Evolutionary conservation across 1,140 invertebrate species (phyloP).

Genomic region (Mamestra configurata): DNA sequence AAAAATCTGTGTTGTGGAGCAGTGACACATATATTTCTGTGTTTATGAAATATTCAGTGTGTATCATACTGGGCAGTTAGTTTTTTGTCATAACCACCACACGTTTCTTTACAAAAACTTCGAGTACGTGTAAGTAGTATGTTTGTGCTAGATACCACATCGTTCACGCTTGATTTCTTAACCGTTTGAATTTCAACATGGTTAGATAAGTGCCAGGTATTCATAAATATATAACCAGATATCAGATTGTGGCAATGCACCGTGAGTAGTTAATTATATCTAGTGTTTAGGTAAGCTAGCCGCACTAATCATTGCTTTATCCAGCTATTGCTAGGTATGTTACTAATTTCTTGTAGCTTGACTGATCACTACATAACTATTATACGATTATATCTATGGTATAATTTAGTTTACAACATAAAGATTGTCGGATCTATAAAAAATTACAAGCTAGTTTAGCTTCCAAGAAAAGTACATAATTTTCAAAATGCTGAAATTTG

Average conservation of each 20-base stretch:
- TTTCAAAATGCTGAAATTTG: background rate
- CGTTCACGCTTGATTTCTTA: slow-evolving; percentile 41
- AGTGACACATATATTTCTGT: background rate
- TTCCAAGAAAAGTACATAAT: background rate
- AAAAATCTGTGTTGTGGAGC: background rate
- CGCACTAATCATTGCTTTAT: background rate
- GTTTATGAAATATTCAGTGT: slow-evolving; percentile 9
- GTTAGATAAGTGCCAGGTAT: slow-evolving; percentile 32
- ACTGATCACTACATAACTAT: background rate
- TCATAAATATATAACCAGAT: slow-evolving; percentile 28
- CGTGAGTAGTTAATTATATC: slow-evolving; percentile 24
- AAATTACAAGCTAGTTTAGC: too few species aligned
- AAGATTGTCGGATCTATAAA: too few species aligned
- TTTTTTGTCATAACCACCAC: slow-evolving; percentile 15
- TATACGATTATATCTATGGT: too few species aligned
- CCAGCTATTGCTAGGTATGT: background rate
- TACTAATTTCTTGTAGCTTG: background rate
- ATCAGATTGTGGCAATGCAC: slow-evolving; percentile 7
- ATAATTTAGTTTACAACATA: too few species aligned
- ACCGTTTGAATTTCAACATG: slow-evolving; percentile 27
- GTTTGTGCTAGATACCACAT: slow-evolving; percentile 27
- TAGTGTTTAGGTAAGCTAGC: background rate
- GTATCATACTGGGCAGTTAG: slow-evolving; percentile 10
- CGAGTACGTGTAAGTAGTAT: slow-evolving; percentile 7
- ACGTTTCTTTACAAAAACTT: slow-evolving; percentile 29